These are phyloP conservation scores for Xanthorhoe spadicearia DNA, from an alignment of 2,888 invertebrate species.

Conservation along the genomic window DNA sequence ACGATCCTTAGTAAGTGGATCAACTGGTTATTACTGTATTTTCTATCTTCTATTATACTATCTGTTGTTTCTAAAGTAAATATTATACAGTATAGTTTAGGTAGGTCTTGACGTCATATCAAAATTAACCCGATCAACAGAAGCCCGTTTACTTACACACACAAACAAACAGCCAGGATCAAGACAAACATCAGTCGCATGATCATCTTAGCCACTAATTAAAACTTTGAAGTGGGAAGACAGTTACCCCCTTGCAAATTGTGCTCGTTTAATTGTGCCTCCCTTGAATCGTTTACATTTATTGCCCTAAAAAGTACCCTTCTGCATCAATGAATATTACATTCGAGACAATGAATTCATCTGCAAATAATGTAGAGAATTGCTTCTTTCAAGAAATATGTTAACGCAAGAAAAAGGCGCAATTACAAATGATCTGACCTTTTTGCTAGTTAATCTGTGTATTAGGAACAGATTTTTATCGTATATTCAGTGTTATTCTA, in stretches of 20 bases:
- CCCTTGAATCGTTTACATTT: constrained; percentile 65
- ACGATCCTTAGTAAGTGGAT: no score
- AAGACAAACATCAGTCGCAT: constrained; percentile 56
- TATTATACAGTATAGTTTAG: no score
- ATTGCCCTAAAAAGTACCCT: constrained; percentile 62
- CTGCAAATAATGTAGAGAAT: constrained; percentile 37
- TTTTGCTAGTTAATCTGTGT: neutral
- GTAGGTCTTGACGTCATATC: neutral
- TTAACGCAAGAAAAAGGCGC: neutral
- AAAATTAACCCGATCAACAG: constrained; percentile 10
- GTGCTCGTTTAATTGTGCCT: constrained; percentile 66
- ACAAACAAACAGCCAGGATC: constrained; percentile 37
- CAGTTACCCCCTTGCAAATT: constrained; percentile 59
- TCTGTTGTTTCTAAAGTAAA: no score
- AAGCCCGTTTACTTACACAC: constrained; percentile 5
- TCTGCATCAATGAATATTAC: constrained; percentile 53
- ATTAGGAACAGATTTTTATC: neutral
- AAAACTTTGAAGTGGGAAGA: constrained; percentile 65
- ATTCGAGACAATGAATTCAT: constrained; percentile 45
- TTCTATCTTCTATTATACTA: no score
- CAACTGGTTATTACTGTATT: no score
- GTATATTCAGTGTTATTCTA: no score
- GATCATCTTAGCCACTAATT: constrained; percentile 65
- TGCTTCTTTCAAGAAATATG: neutral
- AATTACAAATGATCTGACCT: neutral